These are phyloP conservation scores for Galeopsomyia nigrocyanea DNA, from an alignment of 2,888 invertebrate genomes.

Conservation along the genomic window DNA sequence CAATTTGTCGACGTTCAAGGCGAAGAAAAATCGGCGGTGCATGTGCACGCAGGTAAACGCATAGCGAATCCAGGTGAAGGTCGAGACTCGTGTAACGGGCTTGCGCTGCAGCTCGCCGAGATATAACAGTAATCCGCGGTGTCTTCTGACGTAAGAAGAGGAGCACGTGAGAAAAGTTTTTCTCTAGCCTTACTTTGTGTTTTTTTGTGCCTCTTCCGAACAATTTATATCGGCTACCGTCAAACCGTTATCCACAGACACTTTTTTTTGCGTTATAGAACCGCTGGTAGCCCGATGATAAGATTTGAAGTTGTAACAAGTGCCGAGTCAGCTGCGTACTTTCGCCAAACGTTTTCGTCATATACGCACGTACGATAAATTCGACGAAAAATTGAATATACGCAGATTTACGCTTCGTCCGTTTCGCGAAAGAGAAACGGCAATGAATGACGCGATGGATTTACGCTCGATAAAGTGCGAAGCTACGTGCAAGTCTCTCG, in stretches of 20 bases:
- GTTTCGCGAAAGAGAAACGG: constrained; percentile 20
- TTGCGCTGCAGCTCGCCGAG: constrained; percentile 34
- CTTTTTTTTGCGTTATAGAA: no score
- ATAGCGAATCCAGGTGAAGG: constrained; percentile 58
- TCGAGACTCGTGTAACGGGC: constrained; percentile 52
- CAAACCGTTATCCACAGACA: no score
- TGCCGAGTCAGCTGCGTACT: not conserved
- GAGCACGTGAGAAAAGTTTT: constrained; percentile 16
- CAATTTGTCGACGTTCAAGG: no score
- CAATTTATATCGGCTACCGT: no score
- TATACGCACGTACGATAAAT: not conserved
- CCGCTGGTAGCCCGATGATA: no score
- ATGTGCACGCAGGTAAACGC: constrained; percentile 11
- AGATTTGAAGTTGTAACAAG: no score
- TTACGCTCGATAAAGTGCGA: constrained; percentile 29
- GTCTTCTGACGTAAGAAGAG: constrained; percentile 35
- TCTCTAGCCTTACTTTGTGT: not conserved
- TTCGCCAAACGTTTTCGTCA: constrained; percentile 14
- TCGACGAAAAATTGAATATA: not conserved
- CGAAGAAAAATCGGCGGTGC: no score
- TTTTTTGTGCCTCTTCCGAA: no score
- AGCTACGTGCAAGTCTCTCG: constrained; percentile 24
- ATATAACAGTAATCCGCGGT: constrained; percentile 52
- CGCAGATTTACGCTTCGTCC: not conserved
- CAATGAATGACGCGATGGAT: not conserved